These are phyloP conservation scores for Sturmia bella DNA, from an alignment of 2,888 invertebrate genomes.

Conservation along the genomic window DNA sequence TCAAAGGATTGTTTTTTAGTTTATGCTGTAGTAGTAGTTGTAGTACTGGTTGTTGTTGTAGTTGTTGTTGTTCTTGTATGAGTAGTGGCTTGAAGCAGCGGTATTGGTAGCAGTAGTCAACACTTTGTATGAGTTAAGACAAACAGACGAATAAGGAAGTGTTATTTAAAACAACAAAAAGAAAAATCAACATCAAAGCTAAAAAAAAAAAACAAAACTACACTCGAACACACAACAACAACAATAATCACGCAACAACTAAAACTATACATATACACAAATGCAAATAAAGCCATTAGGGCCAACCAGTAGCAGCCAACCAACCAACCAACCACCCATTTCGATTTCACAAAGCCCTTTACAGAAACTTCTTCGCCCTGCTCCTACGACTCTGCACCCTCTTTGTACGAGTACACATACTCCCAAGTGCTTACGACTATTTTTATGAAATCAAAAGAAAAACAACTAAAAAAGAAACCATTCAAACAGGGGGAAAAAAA, in stretches of 20 bases:
- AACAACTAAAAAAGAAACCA: constrained; percentile 37
- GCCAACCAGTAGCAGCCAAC: constrained; percentile 44
- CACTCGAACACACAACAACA: background rate
- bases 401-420: background rate
- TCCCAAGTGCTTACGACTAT: constrained; percentile 49
- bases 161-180: constrained; percentile 46
- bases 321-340: constrained; percentile 13
- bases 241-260: background rate
- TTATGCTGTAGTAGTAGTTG: constrained; percentile 34
- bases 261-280: background rate
- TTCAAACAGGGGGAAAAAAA: too few species aligned
- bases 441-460: constrained; percentile 57
- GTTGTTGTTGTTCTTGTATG: constrained; percentile 23
- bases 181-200: constrained; percentile 52
- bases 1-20: constrained; percentile 52
- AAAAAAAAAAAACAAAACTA: constrained; percentile 50
- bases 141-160: constrained; percentile 62
- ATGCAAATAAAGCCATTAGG: constrained; percentile 39
- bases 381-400: background rate
- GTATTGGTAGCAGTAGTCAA: constrained; percentile 46
- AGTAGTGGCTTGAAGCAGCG: constrained; percentile 22
- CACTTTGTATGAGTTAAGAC: constrained; percentile 49
- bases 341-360: background rate
- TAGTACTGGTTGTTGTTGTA: constrained; percentile 34
- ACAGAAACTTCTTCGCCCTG: background rate